Evolutionary conservation across 2,113 vertebrate genomes (phyloP).

Genomic region (Periophthalmodon schlosseri): DNA sequence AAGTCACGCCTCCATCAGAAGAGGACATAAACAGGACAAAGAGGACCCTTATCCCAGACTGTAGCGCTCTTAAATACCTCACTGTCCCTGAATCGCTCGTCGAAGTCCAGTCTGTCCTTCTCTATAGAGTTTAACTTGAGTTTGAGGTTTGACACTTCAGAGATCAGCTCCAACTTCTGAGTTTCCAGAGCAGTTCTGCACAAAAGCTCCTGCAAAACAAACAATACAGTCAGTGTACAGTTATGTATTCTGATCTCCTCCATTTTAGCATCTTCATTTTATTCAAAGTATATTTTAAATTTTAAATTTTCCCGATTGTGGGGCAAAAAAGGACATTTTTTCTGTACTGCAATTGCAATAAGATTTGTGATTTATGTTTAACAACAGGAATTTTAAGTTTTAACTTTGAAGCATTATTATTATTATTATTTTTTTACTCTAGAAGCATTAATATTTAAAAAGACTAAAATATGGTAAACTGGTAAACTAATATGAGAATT

Average conservation of each 20-base stretch:
- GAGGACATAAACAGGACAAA: constrained; percentile 16
- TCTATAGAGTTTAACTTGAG: constrained; percentile 87
- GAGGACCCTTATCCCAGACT: constrained; percentile 1
- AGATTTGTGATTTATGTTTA: no score
- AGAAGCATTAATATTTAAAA: no score
- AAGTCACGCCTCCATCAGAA: neutral
- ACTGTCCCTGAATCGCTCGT: constrained; percentile 88
- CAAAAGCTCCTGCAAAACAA: constrained; percentile 84
- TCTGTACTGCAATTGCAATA: neutral
- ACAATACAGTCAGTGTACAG: neutral
- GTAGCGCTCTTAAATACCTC: constrained; percentile 83
- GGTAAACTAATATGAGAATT: no score
- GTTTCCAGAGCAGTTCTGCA: constrained; percentile 90
- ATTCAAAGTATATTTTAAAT: neutral
- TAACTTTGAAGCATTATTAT: no score
- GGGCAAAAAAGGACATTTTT: neutral
- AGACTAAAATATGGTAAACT: no score
- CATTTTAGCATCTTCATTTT: neutral
- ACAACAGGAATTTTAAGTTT: no score
- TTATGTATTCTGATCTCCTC: neutral
- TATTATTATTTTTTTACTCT: no score
- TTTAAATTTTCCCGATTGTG: no score
- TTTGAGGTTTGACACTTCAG: constrained; percentile 93
- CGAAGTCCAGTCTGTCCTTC: constrained; percentile 87
- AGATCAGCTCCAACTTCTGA: constrained; percentile 93